A percentile compares a stretch with the other conserved stretches of the same genome.
Evolutionary conservation across 2,113 vertebrate species (phyloP).

Genomic region (Seriola rivoliana): DNA sequence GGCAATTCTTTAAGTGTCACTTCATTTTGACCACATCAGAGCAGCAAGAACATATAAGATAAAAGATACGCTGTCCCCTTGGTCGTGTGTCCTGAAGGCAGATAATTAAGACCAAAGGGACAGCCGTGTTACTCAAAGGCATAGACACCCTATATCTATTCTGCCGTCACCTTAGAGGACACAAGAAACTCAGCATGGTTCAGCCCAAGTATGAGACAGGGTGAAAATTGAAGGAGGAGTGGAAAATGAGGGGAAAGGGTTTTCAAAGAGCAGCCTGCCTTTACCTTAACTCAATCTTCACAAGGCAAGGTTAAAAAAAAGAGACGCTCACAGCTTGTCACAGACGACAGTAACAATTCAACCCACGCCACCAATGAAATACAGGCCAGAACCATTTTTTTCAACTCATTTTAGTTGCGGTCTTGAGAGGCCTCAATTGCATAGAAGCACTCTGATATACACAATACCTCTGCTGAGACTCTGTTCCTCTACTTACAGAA

Average conservation of each 20-base stretch:
- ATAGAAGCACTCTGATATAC: constrained; percentile 7
- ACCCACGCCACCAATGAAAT: not conserved
- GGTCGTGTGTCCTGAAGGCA: constrained; percentile 11
- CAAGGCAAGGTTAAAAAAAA: constrained; percentile 10
- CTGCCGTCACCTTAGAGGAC: constrained; percentile 21
- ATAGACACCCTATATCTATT: not conserved
- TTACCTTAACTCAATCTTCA: constrained; percentile 25
- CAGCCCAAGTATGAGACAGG: constrained; percentile 22
- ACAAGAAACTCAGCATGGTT: constrained; percentile 18
- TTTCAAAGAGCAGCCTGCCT: constrained; percentile 35
- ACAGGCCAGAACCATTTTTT: not conserved
- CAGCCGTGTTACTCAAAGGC: constrained; percentile 11
- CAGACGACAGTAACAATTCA: constrained; percentile 13
- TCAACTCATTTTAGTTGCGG: constrained; percentile 20
- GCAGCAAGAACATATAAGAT: constrained; percentile 27
- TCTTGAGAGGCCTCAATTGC: not conserved
- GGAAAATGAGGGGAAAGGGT: constrained; percentile 18
- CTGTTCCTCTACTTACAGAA: constrained; percentile 32
- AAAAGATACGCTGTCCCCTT: constrained; percentile 4
- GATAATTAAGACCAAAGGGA: constrained; percentile 49
- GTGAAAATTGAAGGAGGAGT: constrained; percentile 24
- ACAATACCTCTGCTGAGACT: constrained; percentile 10
- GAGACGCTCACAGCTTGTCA: constrained; percentile 12
- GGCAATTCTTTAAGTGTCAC: constrained; percentile 36
- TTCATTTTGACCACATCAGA: constrained; percentile 65